Evolutionary conservation across 2,113 vertebrate genomes (phyloP), one percentile per base, ranked within the genome.

Genomic region (Chamaetylas fuelleborni): DNA sequence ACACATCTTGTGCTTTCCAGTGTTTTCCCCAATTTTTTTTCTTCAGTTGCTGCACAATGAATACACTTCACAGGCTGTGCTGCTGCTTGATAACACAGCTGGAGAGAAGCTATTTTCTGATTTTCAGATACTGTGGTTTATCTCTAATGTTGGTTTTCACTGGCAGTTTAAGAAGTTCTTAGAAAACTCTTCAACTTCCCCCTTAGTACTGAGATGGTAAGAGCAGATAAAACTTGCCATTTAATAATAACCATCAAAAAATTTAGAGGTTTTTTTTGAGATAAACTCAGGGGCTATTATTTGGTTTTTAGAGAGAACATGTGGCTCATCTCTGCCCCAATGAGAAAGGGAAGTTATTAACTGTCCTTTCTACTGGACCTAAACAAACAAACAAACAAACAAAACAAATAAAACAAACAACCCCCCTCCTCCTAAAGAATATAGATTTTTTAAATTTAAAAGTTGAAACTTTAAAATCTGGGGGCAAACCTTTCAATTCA

Each of bases 91-190:
- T 95, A 92, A 92, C 82, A 69, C 86, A 90, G 88, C 70, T 66
- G 81, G 81, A 88, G 77, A 92, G 78, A 96, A 95, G 91, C 83
- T 95, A 84, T 93, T 95, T 93, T 94, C 95, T 92, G 93, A 95
- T 96, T 94, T 85, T 72, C 83, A 73, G 92, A 96, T 97, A 94
- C 20, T 0, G 0, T 61, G 50, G 70, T 92, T 96, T 91, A 92
- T 96, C 93, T 96, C 77, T 81, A 76, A 82, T 82, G 73, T 17
- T 94, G 29, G 72, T 86, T 96, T 95, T 93, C 77, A 66, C 28
- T 93, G 86, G 62, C 89, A 79, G 86, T 94, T 93, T 76, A 93
- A 93, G 91, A 78, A 94, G 54, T 96, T 97, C 82, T 86, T 95
- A 93, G 89, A 96, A 97, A 97, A 92, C 73, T 72, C 66, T 90